Percentiles rank a stretch among this genome's conserved stretches.
phyloP scores from a whole-genome alignment of 1,140 invertebrate genomes.

The Drosophila kanapiae region DNA sequence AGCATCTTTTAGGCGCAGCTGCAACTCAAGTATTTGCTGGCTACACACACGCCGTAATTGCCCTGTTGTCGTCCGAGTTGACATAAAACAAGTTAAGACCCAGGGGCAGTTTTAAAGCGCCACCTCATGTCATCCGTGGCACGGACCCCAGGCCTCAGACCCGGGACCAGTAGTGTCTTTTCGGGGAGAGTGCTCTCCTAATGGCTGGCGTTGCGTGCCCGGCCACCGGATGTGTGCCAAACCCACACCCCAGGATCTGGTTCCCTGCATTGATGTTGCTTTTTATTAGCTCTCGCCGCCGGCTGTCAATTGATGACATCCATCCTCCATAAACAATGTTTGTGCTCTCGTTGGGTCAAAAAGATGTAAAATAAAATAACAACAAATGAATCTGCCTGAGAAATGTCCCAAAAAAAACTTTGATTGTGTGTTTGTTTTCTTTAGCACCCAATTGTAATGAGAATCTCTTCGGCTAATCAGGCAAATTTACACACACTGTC shows the following conservation, averaged over 20 bases:
- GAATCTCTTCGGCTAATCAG: constrained; percentile 27
- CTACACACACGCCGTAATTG: constrained; percentile 66
- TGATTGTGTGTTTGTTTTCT: constrained; percentile 12
- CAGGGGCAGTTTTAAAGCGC: constrained; percentile 75
- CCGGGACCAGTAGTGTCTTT: constrained; percentile 25
- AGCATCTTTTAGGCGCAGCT: constrained; percentile 76
- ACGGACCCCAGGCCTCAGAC: not conserved
- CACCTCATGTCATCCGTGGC: constrained; percentile 42
- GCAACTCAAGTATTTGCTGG: constrained; percentile 66
- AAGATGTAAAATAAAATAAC: constrained; percentile 44
- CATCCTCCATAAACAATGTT: constrained; percentile 52
- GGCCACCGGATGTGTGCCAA: constrained; percentile 65
- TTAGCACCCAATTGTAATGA: constrained; percentile 29
- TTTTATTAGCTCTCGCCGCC: constrained; percentile 76
- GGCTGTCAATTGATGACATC: constrained; percentile 54
- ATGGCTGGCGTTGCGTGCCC: constrained; percentile 57
- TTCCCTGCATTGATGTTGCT: constrained; percentile 60
- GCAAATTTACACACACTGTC: constrained; percentile 20
- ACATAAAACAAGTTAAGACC: constrained; percentile 74
- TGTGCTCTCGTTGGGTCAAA: constrained; percentile 19
- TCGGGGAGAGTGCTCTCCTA: constrained; percentile 43
- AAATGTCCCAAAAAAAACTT: constrained; percentile 5
- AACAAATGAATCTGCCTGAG: constrained; percentile 13
- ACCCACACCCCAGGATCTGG: constrained; percentile 18
- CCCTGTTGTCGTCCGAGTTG: constrained; percentile 71